Evolutionary conservation across 37 sponge, comb jelly and placozoan genomes (phyloP), one percentile per base, ranked within the genome.

Genomic region (Corticium candelabrum): DNA sequence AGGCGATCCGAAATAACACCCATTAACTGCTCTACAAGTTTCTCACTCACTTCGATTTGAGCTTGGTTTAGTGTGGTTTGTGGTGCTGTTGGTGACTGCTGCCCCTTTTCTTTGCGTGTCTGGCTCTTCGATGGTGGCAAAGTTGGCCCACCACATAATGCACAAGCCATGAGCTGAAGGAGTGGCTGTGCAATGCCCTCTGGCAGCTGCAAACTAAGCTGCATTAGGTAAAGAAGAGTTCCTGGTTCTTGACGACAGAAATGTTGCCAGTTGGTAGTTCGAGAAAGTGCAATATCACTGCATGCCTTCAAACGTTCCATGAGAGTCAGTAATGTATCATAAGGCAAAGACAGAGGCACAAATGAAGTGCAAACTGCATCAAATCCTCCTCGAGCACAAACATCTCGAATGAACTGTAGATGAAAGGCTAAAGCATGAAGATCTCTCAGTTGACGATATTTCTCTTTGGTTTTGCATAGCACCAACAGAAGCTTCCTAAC

Each of bases 381-480:
- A 34, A 69, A 86, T 7, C 81, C 80, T 2, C 73, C 81, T 1
- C 34, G 21, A 34, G 32, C 33, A 67, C 90, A 89, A 1, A 79
- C 70, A 2, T 74, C 76, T 31, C 79, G 62, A 50, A 50, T 21
- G 62, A 21, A 50, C 21, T 50, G 62, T 27, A 50, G 15, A 21
- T 50, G 62, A 50, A 27, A 21, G 21, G 62, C 62, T 11, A 50
- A 21, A 27, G 78, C 73, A 67, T 95, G 83, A 3, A 91, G 34
- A 72, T 91, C 92, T 37, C 91, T 31, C 0, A 85, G 76, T 1
- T 75, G 83, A 39, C 96, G 85, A 40, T 89, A 95, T 21, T 82
- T 82, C 15, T 95, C 92, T 62, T 91, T 91, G 0, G 96, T 89
- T 3, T 92, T 92, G 85, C 90, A 91, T 21, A 95, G 74, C 40